Base-by-base conservation (phyloP, 2,113 vertebrate genomes). In the Hippocampus barbouri region DNA sequence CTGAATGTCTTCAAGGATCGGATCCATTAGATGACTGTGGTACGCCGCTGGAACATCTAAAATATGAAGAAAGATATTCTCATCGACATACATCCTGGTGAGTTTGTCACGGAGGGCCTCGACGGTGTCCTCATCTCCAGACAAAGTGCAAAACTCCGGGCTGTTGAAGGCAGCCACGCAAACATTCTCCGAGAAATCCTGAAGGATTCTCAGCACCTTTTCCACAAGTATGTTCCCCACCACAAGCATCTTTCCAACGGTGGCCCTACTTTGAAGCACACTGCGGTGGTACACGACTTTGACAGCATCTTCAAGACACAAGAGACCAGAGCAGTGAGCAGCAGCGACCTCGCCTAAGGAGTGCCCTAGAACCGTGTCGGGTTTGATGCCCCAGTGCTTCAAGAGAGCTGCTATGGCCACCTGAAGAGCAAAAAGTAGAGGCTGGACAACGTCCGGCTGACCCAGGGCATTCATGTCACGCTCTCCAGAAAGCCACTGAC, bases 261-360 rank as follows among this genome's bases (percentile, higher is more conserved):
- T 85, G 18, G 93, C 93, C 63, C 83, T 93, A n/a, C 77, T 75
- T 78, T 96, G 95, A 15, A 95, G 89, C 68, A 43, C 78, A 80
- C 95, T 95, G 56, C 95, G 92, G 74, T 90, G 88, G 79, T 92
- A 87, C 73, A 95, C 91, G 5, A 96, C 88, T 83, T 94, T 94
- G 21, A 95, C 91, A 0, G 94, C 93, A 72, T 96, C 92, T 71
- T 92, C 85, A 60, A 96, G 90, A 75, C 94, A 94, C 79, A 96
- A 82, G 67, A 93, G 87, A 4, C 95, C 95, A 45, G 95, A 94
- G 78, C 93, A 93, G 83, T 95, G 92, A 1, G 93, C 94, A 5
- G 94, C 95, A 70, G 94, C 94, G 20, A 94, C 88, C 78, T 96
- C 95, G 2, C 95, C 95, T 45, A 95, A 80, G 0, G 95, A 96